A percentile compares a stretch with the other conserved stretches of the same genome.
These are phyloP conservation scores for Brachyistius frenatus DNA, from an alignment of 2,113 vertebrate species.

Conservation along the genomic window DNA sequence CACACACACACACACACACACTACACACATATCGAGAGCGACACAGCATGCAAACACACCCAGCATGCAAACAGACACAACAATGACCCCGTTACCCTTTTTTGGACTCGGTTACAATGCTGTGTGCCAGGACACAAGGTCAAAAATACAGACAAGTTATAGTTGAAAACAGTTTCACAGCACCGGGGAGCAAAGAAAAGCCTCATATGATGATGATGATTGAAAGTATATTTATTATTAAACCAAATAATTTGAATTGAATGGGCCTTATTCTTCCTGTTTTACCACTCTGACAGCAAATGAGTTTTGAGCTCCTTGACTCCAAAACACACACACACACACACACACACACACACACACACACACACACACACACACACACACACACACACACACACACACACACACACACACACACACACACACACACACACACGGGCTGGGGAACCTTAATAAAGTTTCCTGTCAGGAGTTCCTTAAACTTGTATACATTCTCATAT, in stretches of 20 bases:
- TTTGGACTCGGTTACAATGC: slow-evolving; percentile 29
- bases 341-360: too few species aligned
- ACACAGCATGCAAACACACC: slow-evolving; percentile 72
- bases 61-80: slow-evolving; percentile 63
- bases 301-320: too few species aligned
- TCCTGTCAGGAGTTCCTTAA: not conserved
- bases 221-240: not conserved
- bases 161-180: slow-evolving; percentile 13
- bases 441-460: not conserved
- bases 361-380: too few species aligned
- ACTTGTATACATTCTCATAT: not conserved
- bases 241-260: too few species aligned
- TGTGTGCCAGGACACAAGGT: slow-evolving; percentile 1
- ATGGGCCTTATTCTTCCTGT: not conserved
- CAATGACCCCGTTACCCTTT: slow-evolving; percentile 49
- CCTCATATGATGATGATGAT: not conserved
- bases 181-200: slow-evolving; percentile 2
- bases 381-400: too few species aligned
- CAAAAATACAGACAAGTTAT: not conserved
- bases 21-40: slow-evolving; percentile 13
- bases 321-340: too few species aligned
- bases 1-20: slow-evolving; percentile 27
- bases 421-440: too few species aligned
- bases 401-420: too few species aligned
- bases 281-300: not conserved